A percentile compares a stretch with the other conserved stretches of the same genome.
These are phyloP conservation scores for Tragopan temminckii DNA, from an alignment of 2,797 vertebrate species.

Conservation along the genomic window DNA sequence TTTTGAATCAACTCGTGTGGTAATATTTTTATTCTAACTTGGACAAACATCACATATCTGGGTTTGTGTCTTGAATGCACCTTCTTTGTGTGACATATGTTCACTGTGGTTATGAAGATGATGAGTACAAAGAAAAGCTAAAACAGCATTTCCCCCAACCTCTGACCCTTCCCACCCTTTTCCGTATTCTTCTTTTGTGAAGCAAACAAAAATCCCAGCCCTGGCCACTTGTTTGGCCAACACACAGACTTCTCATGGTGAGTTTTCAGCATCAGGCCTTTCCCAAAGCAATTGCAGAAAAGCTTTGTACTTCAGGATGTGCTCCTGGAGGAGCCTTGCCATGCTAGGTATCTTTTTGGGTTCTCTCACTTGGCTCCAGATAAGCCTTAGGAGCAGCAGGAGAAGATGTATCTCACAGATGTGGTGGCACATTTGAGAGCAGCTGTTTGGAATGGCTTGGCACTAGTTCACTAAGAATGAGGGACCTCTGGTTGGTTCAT, in stretches of 20 bases:
- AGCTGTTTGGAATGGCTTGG: not conserved
- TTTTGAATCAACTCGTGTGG: slow-evolving; percentile 16
- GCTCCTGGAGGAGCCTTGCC: not conserved
- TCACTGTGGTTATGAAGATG: not conserved
- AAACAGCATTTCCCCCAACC: not conserved
- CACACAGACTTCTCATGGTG: not conserved
- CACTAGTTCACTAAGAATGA: not conserved
- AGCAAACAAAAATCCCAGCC: not conserved
- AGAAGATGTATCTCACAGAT: not conserved
- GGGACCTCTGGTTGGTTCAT: accelerated
- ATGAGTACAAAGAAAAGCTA: not conserved
- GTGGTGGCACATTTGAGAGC: not conserved
- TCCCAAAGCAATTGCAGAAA: not conserved
- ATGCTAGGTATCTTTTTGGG: not conserved
- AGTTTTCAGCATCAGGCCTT: not conserved
- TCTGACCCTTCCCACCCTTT: not conserved
- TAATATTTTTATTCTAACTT: slow-evolving; percentile 38
- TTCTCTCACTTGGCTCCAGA: not conserved
- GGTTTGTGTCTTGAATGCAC: not conserved
- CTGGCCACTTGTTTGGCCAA: not conserved
- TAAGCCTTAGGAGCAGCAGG: not conserved
- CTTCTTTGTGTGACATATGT: not conserved
- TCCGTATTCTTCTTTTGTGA: not conserved
- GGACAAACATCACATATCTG: not conserved
- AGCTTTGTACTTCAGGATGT: not conserved